These are phyloP conservation scores for Neodon shergylaensis DNA, from an alignment of 2,113 vertebrate genomes.

Conservation along the genomic window DNA sequence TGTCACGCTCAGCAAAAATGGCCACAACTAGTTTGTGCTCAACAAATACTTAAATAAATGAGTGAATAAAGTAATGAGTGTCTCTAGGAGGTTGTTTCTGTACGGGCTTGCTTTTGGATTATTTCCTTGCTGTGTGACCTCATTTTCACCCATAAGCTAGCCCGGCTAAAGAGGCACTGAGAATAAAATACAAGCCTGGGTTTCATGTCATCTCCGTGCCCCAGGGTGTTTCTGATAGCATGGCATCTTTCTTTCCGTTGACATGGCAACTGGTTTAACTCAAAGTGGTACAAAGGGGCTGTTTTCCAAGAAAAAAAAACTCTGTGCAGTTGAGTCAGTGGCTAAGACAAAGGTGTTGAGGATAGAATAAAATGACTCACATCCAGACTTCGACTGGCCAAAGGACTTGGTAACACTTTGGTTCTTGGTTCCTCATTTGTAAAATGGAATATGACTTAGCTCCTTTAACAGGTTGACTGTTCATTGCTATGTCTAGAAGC, in stretches of 20 bases:
- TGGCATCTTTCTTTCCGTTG: neutral
- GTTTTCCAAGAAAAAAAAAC: neutral
- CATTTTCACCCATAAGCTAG: neutral
- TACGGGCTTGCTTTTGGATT: neutral
- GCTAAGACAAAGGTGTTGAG: neutral
- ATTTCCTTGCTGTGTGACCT: neutral
- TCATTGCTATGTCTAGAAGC: neutral
- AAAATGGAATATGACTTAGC: neutral
- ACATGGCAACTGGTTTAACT: neutral
- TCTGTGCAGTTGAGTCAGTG: neutral
- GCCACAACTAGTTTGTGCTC: neutral
- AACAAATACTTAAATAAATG: neutral
- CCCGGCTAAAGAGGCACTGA: neutral
- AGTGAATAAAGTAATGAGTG: neutral
- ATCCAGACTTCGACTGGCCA: neutral
- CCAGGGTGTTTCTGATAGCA: neutral
- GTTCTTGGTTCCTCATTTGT: slow-evolving; percentile 12
- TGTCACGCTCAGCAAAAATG: neutral
- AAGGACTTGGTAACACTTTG: neutral
- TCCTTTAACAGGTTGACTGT: neutral
- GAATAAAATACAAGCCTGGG: neutral
- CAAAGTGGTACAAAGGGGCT: neutral
- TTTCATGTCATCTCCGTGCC: neutral
- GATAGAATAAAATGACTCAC: neutral
- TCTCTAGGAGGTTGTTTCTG: neutral